Percentiles rank a stretch among this genome's conserved stretches.
Conservation (phyloP, 1,140 invertebrate species). For the Trichonephila clavata region DNA sequence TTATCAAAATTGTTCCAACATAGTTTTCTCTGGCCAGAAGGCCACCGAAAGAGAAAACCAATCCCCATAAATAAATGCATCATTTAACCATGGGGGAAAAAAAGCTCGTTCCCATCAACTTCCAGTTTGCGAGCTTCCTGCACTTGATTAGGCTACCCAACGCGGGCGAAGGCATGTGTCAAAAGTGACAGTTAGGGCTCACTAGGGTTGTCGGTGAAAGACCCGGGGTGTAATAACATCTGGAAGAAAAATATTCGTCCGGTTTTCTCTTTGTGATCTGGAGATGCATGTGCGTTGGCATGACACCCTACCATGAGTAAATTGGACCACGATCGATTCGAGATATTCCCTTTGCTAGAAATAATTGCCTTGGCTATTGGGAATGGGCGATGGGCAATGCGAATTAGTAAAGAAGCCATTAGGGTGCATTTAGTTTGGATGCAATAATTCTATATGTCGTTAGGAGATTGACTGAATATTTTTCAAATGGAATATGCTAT, state of each 20-base stretch:
- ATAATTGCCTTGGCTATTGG: not conserved
- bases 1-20: no score
- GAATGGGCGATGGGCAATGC: not conserved
- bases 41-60: no score
- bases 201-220: constrained; percentile 17
- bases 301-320: constrained; percentile 15
- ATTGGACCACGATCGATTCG: constrained; percentile 43
- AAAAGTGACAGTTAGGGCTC: constrained; percentile 38
- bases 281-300: constrained; percentile 49
- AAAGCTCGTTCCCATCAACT: not conserved
- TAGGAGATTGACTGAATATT: no score
- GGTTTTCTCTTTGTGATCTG: constrained; percentile 44
- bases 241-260: constrained; percentile 49
- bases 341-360: not conserved
- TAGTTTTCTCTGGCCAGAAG: no score
- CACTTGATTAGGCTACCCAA: constrained; percentile 11
- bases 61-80: not conserved
- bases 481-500: no score
- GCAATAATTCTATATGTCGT: no score
- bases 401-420: not conserved
- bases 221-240: constrained; percentile 39
- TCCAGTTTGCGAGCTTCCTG: not conserved
- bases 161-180: constrained; percentile 26
- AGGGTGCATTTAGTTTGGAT: not conserved
- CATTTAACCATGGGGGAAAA: not conserved